Base-by-base conservation (phyloP, 2,888 invertebrate genomes). In the Gnatocerus cornutus region DNA sequence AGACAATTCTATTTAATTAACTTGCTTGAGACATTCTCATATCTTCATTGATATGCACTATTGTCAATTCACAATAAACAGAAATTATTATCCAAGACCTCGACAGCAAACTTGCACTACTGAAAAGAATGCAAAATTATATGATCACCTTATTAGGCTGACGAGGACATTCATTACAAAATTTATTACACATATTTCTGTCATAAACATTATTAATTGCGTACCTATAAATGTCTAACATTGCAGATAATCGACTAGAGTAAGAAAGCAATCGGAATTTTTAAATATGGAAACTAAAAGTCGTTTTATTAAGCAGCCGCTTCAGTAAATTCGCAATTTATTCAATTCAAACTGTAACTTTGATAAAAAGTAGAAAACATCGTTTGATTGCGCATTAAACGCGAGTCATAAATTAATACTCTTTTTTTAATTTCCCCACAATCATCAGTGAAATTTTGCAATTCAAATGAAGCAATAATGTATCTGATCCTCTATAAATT, bases 391-490 rank as follows among this genome's bases (percentile, higher is more conserved):
- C 21, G 21, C 1, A 21, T 21, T 21, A 21, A 21, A 21, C 21
- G 4, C 6, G 33, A 33, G 7, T 33, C 33, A 33, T 33, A 33
- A 7, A 33, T 33, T 33, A 33, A 33, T 33, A 33, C n/a, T 33
- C n/a, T 33, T 33, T n/a, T 33, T 33, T n/a, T 9, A 2, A 33
- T n/a, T 33, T 33, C 33, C 33, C 33, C 33, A 7, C n/a, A 33
- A 33, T 33, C 7, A 33, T n/a, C n/a, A 33, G 53, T 27, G 12
- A 27, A 27, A 33, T 53, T 53, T 53, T 53, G 53, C 53, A 53
- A 53, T 53, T 53, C 29, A 53, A 53, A 53, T 53, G 53, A 53
- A 53, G 53, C 37, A 33, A 53, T 53, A 53, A 50, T 50, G 48
- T 53, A 37, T 37, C 16, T 37, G 37, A 33, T 37, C 53, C 53